phyloP scores from a whole-genome alignment of 2,113 vertebrate species.

The Chaetura pelagica region DNA sequence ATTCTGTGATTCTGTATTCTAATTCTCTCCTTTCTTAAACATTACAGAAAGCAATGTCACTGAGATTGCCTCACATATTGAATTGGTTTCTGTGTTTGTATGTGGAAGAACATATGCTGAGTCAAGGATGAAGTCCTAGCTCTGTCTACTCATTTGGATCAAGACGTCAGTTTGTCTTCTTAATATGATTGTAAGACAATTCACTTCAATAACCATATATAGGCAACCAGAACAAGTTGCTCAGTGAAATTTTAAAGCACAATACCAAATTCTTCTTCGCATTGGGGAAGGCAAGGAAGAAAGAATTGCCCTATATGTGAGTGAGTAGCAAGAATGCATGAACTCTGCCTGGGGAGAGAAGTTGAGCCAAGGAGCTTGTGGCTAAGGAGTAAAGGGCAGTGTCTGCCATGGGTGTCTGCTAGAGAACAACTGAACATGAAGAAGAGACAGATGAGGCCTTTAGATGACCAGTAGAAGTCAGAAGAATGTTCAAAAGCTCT shows the following conservation, averaged over 20 bases:
- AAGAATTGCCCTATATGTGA: not conserved
- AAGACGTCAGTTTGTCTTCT: not conserved
- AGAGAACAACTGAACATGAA: rapidly evolving
- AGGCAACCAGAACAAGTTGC: not conserved
- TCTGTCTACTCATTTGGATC: not conserved
- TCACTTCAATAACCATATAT: not conserved
- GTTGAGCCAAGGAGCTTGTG: not conserved
- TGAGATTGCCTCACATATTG: not conserved
- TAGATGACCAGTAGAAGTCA: not conserved
- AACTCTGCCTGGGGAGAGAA: not conserved
- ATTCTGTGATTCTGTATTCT: not conserved
- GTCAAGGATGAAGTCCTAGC: not conserved
- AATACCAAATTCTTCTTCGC: not conserved
- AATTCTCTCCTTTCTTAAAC: not conserved
- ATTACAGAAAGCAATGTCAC: not conserved
- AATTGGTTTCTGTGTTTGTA: not conserved
- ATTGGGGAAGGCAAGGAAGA: not conserved
- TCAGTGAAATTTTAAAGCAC: not conserved
- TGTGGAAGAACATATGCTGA: not conserved
- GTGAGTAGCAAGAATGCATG: too few relatives aligned
- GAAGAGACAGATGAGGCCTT: not conserved
- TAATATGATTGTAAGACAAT: not conserved
- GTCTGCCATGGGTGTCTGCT: not conserved
- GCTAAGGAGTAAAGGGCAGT: not conserved
- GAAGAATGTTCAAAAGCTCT: not conserved